Conservation (phyloP, 2,113 vertebrate species). For the Castor canadensis region DNA sequence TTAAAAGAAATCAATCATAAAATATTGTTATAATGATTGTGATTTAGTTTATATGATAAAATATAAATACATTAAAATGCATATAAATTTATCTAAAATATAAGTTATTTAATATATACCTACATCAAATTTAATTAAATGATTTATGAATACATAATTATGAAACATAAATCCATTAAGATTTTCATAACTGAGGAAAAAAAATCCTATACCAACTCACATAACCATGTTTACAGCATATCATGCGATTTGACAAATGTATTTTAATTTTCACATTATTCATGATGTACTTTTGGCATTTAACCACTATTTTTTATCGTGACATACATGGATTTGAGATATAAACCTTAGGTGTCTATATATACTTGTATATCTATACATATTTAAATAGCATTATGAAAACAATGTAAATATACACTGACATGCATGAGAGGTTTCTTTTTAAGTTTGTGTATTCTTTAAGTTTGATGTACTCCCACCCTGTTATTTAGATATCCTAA, state of each 20-base stretch:
- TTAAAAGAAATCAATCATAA: neutral
- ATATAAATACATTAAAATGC: neutral
- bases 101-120: neutral
- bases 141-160: neutral
- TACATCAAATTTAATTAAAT: neutral
- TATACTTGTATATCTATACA: neutral
- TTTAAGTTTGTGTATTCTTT: neutral
- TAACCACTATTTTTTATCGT: neutral
- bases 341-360: neutral
- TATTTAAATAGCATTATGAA: neutral
- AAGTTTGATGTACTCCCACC: neutral
- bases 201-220: neutral
- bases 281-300: neutral
- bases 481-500: neutral
- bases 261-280: constrained; percentile 27
- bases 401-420: neutral
- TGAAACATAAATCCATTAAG: neutral
- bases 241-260: neutral
- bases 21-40: neutral
- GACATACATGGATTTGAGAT: neutral
- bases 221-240: neutral
- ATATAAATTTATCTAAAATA: neutral
- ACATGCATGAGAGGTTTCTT: neutral
- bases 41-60: neutral
- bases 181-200: neutral